phyloP scores from a whole-genome alignment of 2,797 vertebrate species.

The Melanogrammus aeglefinus region DNA sequence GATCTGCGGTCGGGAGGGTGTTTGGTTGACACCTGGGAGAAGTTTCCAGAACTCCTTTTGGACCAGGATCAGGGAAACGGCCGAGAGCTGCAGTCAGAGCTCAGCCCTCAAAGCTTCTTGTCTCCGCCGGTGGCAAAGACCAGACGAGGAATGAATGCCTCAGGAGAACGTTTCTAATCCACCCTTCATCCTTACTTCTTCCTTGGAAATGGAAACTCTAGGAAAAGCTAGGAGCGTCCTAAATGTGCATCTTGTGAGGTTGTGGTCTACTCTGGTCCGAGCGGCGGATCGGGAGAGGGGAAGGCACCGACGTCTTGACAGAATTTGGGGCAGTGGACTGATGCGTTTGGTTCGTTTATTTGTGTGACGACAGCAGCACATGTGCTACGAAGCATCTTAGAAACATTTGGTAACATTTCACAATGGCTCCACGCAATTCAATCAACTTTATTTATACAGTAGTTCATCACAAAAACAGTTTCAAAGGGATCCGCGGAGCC shows the following conservation, averaged over 20 bases:
- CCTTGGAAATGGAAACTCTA: background rate
- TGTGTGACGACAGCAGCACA: background rate
- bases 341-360: background rate
- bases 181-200: background rate
- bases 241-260: too few species aligned
- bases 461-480: background rate
- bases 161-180: background rate
- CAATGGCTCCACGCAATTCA: background rate
- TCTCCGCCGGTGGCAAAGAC: background rate
- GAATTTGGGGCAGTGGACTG: too few species aligned
- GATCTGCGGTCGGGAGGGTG: slow-evolving; percentile 18
- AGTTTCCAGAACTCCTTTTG: slow-evolving; percentile 41
- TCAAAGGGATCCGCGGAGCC: too few species aligned
- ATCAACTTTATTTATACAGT: background rate
- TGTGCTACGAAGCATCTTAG: background rate
- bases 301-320: too few species aligned
- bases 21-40: slow-evolving; percentile 21
- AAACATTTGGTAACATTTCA: background rate
- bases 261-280: too few species aligned
- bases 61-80: slow-evolving; percentile 15
- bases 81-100: slow-evolving; percentile 15
- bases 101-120: slow-evolving; percentile 9
- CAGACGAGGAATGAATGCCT: slow-evolving; percentile 18
- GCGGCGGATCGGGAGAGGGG: too few species aligned
- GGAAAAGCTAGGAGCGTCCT: background rate